These are phyloP conservation scores for Thera obeliscata DNA, from an alignment of 2,888 invertebrate species.

Conservation along the genomic window DNA sequence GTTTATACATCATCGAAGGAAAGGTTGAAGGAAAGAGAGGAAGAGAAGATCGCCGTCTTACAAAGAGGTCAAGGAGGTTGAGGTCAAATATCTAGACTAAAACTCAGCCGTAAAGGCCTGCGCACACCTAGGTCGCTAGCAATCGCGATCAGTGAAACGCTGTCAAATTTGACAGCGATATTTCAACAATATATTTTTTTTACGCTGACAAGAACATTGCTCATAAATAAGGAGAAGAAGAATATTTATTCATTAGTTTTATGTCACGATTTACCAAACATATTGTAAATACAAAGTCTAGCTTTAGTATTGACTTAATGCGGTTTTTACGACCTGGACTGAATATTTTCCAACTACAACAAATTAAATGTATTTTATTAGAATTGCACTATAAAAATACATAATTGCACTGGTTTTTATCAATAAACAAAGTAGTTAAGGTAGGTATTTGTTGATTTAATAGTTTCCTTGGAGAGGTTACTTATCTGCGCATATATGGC, in stretches of 20 bases:
- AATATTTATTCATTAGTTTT: background rate
- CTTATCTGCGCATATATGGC: background rate
- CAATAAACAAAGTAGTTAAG: slow-evolving; percentile 26
- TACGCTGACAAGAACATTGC: too few relatives aligned
- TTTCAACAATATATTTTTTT: too few relatives aligned
- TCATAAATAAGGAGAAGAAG: too few relatives aligned
- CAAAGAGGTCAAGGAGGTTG: too few relatives aligned
- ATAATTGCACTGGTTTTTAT: slow-evolving; percentile 23
- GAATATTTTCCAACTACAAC: slow-evolving; percentile 17
- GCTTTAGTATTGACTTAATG: slow-evolving; percentile 35
- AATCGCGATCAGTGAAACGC: too few relatives aligned
- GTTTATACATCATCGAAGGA: too few relatives aligned
- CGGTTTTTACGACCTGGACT: slow-evolving; percentile 30
- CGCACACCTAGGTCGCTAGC: too few relatives aligned
- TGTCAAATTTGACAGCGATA: too few relatives aligned
- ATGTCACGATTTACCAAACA: slow-evolving; percentile 51
- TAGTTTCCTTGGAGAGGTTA: slow-evolving; percentile 13
- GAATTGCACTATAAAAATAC: slow-evolving; percentile 27
- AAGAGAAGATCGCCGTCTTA: too few relatives aligned
- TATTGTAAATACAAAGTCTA: slow-evolving; percentile 60
- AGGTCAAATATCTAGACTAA: too few relatives aligned
- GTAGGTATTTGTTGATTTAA: slow-evolving; percentile 5
- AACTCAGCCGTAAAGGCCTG: too few relatives aligned
- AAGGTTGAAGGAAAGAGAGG: too few relatives aligned
- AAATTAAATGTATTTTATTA: slow-evolving; percentile 15